These are phyloP conservation scores for Hofmannophila pseudospretella DNA, from an alignment of 2,888 invertebrate genomes.

Conservation along the genomic window DNA sequence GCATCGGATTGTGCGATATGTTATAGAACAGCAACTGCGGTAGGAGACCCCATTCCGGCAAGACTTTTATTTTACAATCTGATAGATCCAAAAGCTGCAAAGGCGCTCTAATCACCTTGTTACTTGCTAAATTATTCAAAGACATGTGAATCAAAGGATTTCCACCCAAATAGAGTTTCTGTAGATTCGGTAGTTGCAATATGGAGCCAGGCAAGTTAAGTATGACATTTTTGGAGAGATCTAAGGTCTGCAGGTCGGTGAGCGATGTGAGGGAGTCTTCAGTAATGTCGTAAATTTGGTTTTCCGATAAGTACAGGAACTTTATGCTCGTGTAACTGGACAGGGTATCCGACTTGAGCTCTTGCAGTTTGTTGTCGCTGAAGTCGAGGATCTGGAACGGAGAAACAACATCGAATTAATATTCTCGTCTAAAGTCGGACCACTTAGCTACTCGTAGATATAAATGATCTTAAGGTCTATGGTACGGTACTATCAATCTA, in stretches of 20 bases:
- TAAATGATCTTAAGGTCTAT: no score
- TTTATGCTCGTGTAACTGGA: conserved; percentile 68
- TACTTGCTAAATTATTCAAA: conserved; percentile 48
- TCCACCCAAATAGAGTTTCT: conserved; percentile 78
- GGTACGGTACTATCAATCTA: no score
- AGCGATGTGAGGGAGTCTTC: conserved; percentile 71
- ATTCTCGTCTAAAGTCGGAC: no score
- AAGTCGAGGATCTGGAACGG: conserved; percentile 79
- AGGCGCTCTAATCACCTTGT: conserved; percentile 77
- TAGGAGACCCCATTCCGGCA: conserved; percentile 80
- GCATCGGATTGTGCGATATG: conserved; percentile 78
- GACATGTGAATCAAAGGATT: conserved; percentile 66
- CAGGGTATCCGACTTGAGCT: conserved; percentile 67
- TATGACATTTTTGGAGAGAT: conserved; percentile 76
- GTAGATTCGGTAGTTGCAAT: conserved; percentile 77
- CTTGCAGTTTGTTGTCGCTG: conserved; percentile 74
- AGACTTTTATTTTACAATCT: conserved; percentile 72
- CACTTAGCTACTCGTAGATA: no score
- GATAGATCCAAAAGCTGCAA: conserved; percentile 79
- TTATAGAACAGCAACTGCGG: conserved; percentile 79
- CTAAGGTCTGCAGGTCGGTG: conserved; percentile 70
- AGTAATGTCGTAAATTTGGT: conserved; percentile 74
- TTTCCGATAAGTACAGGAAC: conserved; percentile 77
- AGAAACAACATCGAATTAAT: no score
- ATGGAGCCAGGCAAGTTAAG: conserved; percentile 64